Conservation (phyloP, 2,113 vertebrate genomes). For the Thermophis baileyi region DNA sequence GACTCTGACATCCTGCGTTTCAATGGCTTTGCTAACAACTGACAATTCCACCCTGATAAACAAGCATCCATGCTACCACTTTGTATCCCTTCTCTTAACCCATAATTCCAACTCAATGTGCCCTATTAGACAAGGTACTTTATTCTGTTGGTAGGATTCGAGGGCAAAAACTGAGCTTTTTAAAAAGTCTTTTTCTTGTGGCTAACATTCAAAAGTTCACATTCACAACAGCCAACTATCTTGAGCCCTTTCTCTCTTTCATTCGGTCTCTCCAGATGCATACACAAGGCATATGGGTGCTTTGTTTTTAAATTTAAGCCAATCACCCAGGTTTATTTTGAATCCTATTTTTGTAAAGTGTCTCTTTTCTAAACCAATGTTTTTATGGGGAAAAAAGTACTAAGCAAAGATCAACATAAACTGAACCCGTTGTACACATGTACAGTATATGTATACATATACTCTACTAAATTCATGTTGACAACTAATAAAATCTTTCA, state of each 20-base stretch:
- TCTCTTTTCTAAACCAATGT: not conserved
- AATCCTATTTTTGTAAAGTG: slow-evolving; percentile 24
- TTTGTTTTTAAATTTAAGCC: slow-evolving; percentile 5
- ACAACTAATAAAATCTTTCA: slow-evolving; percentile 85
- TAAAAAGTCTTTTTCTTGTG: slow-evolving; percentile 59
- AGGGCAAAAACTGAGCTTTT: slow-evolving; percentile 67
- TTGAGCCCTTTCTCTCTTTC: slow-evolving; percentile 12
- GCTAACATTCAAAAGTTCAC: slow-evolving; percentile 70
- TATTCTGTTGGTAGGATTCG: slow-evolving; percentile 73
- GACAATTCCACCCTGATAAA: slow-evolving; percentile 83
- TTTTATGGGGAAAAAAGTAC: slow-evolving; percentile 46
- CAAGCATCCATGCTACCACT: slow-evolving; percentile 82
- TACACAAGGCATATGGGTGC: slow-evolving; percentile 15
- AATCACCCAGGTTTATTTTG: not conserved
- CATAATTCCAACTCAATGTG: slow-evolving; percentile 83
- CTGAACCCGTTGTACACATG: slow-evolving; percentile 69
- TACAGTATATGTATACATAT: slow-evolving; percentile 56
- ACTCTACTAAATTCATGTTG: slow-evolving; percentile 80
- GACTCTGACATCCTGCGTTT: slow-evolving; percentile 88
- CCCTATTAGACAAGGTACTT: slow-evolving; percentile 88
- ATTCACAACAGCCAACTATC: slow-evolving; percentile 59
- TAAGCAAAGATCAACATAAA: slow-evolving; percentile 69
- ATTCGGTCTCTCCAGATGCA: not conserved
- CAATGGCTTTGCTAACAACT: slow-evolving; percentile 81
- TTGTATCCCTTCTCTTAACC: slow-evolving; percentile 82